A percentile compares a stretch with the other conserved stretches of the same genome.
Evolutionary conservation across 2,113 vertebrate genomes (phyloP).

Genomic region (Paralichthys olivaceus): DNA sequence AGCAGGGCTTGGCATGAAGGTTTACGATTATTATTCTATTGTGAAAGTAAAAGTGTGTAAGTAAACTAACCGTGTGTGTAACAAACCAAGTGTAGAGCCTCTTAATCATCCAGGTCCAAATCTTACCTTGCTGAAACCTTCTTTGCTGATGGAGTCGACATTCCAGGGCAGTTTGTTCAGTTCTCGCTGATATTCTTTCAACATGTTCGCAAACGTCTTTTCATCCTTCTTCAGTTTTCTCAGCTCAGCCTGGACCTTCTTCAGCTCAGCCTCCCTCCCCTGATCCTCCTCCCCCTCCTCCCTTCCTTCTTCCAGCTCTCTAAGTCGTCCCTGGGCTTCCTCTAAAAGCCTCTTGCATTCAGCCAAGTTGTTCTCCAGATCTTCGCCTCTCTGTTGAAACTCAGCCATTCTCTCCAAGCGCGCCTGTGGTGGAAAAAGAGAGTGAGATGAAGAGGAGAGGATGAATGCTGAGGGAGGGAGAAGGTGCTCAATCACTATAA

Average conservation of each 20-base stretch:
- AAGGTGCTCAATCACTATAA: no score
- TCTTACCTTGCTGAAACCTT: conserved; percentile 91
- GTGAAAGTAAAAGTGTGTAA: no score
- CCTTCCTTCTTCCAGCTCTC: conserved; percentile 73
- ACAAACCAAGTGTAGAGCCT: no score
- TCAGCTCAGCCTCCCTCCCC: conserved; percentile 71
- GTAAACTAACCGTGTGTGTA: no score
- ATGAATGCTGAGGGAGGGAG: not conserved
- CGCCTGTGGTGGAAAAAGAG: conserved; percentile 73
- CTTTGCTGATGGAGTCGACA: conserved; percentile 91
- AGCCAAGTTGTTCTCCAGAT: conserved; percentile 81
- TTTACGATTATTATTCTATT: no score
- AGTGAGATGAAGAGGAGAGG: not conserved
- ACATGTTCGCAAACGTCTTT: conserved; percentile 81
- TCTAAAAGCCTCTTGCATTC: conserved; percentile 83
- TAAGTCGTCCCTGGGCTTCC: conserved; percentile 83
- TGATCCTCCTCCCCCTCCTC: conserved; percentile 47
- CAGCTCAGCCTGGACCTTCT: conserved; percentile 79
- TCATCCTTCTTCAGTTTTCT: conserved; percentile 87
- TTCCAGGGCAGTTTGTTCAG: conserved; percentile 92
- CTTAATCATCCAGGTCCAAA: no score
- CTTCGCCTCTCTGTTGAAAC: conserved; percentile 90
- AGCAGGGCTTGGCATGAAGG: no score
- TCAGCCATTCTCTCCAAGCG: conserved; percentile 89
- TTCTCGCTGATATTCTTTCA: conserved; percentile 84